Evolutionary conservation across 64 coral and sea anemone species (phyloP), one percentile per base, ranked within the genome.

Genomic region (Montipora capricornis): DNA sequence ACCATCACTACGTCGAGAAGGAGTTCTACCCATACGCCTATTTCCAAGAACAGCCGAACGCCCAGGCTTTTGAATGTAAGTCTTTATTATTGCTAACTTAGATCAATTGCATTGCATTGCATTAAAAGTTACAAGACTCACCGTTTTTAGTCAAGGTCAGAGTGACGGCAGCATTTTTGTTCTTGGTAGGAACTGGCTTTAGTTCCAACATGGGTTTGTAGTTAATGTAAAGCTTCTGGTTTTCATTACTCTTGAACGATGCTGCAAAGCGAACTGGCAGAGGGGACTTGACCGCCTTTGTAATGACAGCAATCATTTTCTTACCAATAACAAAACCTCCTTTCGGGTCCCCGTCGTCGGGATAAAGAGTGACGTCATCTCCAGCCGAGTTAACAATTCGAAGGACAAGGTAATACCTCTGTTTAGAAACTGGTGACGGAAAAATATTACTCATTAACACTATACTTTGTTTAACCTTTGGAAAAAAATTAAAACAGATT

Each of bases 151-250:
- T 86, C 44, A 86, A 66, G 5, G 83, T 95, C 17, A 95, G 47
- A 10, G 84, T 89, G 0, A 97, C 24, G 2, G 93, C 77, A 4
- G 94, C 37, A 24, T 73, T 48, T 45, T 51, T 76, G 12, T 79
- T 55, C 6, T 89, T 79, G n/a, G 47, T 84, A 20, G 77, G 57
- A 52, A 90, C 78, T 1, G 96, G 96, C 14, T 84, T 97, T 9
- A 97, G 71, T 5, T 87, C 73, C 11, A 94, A 4, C 45, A 13
- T 77, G 2, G 76, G 20, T 62, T 92, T 82, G 7, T 88, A 97
- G 82, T 97, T 97, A 8, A 97, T 91, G 75, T 64, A 95, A 62
- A 97, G 15, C 61, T 19, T 77, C 69, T 89, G 95, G 9, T 50
- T 95, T 1, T 29, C 51, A 46, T 68, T 44, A 49, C 11, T 74